Conservation (phyloP, 1,140 invertebrate species). For the Colletes gigas region DNA sequence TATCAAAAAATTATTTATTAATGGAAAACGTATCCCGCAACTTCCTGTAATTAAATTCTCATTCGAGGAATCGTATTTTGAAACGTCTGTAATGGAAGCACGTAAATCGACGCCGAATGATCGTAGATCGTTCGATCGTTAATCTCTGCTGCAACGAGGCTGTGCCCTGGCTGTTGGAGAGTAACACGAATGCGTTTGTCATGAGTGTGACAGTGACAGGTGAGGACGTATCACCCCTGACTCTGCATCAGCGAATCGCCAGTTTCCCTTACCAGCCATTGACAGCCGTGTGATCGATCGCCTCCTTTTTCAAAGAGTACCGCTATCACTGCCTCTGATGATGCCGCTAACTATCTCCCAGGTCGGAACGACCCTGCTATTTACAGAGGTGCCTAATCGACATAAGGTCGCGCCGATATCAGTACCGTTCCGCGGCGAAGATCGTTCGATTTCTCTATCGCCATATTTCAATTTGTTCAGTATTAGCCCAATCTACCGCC, state of each 20-base stretch:
- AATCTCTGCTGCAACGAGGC: slow-evolving; percentile 6
- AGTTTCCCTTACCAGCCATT: slow-evolving; percentile 40
- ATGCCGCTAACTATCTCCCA: slow-evolving; percentile 49
- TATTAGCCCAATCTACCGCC: slow-evolving; percentile 1
- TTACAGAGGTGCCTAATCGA: slow-evolving; percentile 17
- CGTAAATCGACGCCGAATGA: background rate
- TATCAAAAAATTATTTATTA: too few relatives aligned
- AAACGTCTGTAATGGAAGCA: background rate
- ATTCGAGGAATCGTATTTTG: background rate
- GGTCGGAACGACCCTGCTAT: slow-evolving; percentile 15
- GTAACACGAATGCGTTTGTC: slow-evolving; percentile 37
- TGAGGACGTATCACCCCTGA: slow-evolving; percentile 45
- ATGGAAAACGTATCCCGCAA: too few relatives aligned
- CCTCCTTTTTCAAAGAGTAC: slow-evolving; percentile 58
- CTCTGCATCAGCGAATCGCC: slow-evolving; percentile 16
- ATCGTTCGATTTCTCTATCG: slow-evolving; percentile 25
- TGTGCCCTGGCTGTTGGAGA: background rate
- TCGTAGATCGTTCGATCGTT: slow-evolving; percentile 16
- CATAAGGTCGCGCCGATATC: slow-evolving; percentile 19
- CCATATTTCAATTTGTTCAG: slow-evolving; percentile 24
- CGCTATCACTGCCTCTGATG: slow-evolving; percentile 61
- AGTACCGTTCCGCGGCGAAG: background rate
- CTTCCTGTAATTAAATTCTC: too few relatives aligned
- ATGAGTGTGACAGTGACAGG: slow-evolving; percentile 56
- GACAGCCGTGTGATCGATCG: slow-evolving; percentile 67